These are phyloP conservation scores for Trissolcus basalis DNA, from an alignment of 1,140 invertebrate species.

Conservation along the genomic window DNA sequence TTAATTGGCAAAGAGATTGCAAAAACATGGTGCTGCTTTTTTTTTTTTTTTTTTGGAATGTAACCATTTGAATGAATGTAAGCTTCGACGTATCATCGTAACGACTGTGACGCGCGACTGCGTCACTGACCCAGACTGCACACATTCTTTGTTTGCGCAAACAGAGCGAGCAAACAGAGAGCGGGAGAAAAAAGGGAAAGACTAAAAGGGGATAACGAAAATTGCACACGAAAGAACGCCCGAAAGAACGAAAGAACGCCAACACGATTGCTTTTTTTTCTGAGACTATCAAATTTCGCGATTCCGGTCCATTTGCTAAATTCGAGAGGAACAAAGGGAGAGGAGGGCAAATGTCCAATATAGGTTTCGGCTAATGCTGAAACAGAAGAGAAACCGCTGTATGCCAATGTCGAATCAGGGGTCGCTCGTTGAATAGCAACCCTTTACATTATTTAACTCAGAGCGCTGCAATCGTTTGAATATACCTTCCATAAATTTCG, in stretches of 20 bases:
- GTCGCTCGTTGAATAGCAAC: constrained; percentile 17
- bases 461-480: neutral
- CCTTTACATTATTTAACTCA: neutral
- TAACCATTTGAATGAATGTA: constrained; percentile 51
- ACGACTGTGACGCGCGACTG: constrained; percentile 18
- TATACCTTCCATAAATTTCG: neutral
- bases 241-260: constrained; percentile 34
- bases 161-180: constrained; percentile 41
- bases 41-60: constrained; percentile 53
- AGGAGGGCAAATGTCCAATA: constrained; percentile 24
- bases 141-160: constrained; percentile 49
- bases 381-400: constrained; percentile 43
- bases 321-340: constrained; percentile 37
- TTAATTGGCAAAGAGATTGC: too few relatives aligned
- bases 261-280: constrained; percentile 40
- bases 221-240: constrained; percentile 38
- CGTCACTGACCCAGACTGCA: constrained; percentile 52
- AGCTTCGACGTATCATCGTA: constrained; percentile 40
- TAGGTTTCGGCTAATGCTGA: constrained; percentile 33
- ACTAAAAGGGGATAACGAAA: constrained; percentile 49
- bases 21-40: too few relatives aligned
- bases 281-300: constrained; percentile 59
- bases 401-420: constrained; percentile 23
- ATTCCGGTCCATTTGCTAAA: constrained; percentile 60
- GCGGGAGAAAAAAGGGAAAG: constrained; percentile 27